Evolutionary conservation across 1,140 invertebrate genomes (phyloP).

Genomic region (Microplitis demolitor): DNA sequence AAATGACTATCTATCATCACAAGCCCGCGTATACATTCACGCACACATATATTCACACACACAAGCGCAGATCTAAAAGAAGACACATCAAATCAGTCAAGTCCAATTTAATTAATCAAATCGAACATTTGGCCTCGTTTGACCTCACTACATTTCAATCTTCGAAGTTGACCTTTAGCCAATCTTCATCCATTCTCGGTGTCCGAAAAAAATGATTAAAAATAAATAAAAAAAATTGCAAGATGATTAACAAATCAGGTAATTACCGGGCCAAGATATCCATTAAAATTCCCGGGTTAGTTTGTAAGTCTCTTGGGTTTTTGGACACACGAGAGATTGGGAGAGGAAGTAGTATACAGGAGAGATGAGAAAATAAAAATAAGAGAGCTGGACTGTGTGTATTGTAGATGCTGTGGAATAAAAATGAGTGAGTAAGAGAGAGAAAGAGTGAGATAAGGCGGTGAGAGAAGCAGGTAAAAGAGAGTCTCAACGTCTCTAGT

Average conservation of each 20-base stretch:
- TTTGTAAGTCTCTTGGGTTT: neutral
- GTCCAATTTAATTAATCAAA: neutral
- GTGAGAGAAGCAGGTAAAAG: slow-evolving; percentile 28
- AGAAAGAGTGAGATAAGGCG: neutral
- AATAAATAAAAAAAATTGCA: neutral
- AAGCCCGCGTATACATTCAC: too few relatives aligned
- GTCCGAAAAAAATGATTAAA: neutral
- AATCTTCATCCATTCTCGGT: neutral
- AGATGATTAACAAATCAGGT: slow-evolving; percentile 23
- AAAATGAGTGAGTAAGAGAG: neutral
- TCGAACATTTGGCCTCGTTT: neutral
- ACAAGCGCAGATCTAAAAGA: neutral
- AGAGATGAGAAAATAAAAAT: neutral
- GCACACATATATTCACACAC: too few relatives aligned
- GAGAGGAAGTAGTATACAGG: neutral
- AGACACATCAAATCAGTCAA: neutral
- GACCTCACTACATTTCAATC: neutral
- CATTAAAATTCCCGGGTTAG: slow-evolving; percentile 20
- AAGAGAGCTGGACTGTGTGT: neutral
- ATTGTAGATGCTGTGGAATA: neutral
- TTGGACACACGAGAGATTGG: slow-evolving; percentile 4
- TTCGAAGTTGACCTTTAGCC: neutral
- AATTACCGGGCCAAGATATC: slow-evolving; percentile 10
- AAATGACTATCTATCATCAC: neutral
- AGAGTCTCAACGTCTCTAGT: slow-evolving; percentile 19